Evolutionary conservation across 2,113 vertebrate genomes (phyloP).

Genomic region (Corydoras maculifer): DNA sequence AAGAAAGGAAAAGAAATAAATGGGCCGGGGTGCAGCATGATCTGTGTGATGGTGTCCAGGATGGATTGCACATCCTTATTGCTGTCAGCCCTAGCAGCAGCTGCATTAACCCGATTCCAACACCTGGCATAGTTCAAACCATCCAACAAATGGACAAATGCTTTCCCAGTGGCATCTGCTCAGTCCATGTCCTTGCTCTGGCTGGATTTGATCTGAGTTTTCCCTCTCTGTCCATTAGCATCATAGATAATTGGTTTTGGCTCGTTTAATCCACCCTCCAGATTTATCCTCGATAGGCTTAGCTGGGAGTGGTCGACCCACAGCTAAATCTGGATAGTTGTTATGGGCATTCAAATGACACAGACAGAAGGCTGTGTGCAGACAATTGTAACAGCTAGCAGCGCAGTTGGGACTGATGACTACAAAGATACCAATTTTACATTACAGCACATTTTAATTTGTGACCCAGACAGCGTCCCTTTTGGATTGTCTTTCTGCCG

Average conservation of each 20-base stretch:
- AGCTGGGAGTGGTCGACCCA: slow-evolving; percentile 29
- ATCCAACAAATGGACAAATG: slow-evolving; percentile 5
- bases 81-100: slow-evolving; percentile 17
- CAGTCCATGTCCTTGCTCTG: slow-evolving; percentile 10
- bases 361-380: slow-evolving; percentile 3
- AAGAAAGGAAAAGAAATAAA: too few species aligned
- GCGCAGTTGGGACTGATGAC: slow-evolving; percentile 51
- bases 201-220: slow-evolving; percentile 2
- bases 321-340: slow-evolving; percentile 20
- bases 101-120: slow-evolving; percentile 9
- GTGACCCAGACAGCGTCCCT: slow-evolving; percentile 40
- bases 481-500: slow-evolving; percentile 13
- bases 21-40: too few species aligned
- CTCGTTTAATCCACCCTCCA: slow-evolving; percentile 30
- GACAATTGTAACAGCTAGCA: slow-evolving; percentile 30
- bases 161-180: slow-evolving; percentile 10
- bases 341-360: slow-evolving; percentile 11
- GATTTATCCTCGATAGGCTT: slow-evolving; percentile 35
- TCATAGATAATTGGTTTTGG: slow-evolving; percentile 33
- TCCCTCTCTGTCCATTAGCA: slow-evolving; percentile 9
- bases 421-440: slow-evolving; percentile 44
- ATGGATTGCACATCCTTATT: slow-evolving; percentile 29
- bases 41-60: slow-evolving; percentile 1
- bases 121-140: slow-evolving; percentile 16
- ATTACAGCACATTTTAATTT: slow-evolving; percentile 46